Conservation (phyloP, 2,113 vertebrate genomes). For the Paramormyrops kingsleyae region DNA sequence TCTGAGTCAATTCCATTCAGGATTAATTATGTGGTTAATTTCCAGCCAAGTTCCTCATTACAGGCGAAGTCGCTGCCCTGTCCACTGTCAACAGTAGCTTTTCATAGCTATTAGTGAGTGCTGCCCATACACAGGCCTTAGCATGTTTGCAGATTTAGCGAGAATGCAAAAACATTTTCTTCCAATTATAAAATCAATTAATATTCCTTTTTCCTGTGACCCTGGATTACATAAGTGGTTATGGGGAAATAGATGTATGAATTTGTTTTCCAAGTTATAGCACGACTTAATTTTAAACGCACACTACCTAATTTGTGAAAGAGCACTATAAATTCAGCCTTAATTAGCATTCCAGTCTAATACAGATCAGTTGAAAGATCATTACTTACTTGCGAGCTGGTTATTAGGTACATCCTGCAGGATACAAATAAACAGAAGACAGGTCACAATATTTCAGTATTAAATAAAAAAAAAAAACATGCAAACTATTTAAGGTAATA, state of each 20-base stretch:
- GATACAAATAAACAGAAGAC: not conserved
- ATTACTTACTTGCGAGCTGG: not conserved
- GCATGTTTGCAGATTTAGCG: not conserved
- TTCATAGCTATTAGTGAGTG: not conserved
- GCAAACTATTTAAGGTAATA: not conserved
- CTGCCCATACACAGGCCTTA: not conserved
- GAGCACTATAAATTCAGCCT: not conserved
- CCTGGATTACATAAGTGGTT: not conserved
- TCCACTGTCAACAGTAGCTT: not conserved
- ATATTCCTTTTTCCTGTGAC: not conserved
- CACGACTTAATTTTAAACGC: not conserved
- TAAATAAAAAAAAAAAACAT: not conserved
- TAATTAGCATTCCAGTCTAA: not conserved
- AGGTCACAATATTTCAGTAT: not conserved
- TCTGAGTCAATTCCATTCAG: not conserved
- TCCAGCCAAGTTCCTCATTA: not conserved
- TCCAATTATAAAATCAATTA: not conserved
- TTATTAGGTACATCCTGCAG: not conserved
- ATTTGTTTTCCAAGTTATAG: not conserved
- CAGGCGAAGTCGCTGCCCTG: not conserved
- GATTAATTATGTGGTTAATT: conserved; percentile 4
- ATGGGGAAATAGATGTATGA: not conserved
- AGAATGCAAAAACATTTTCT: not conserved
- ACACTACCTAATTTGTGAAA: not conserved
- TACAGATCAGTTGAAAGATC: not conserved